Evolutionary conservation across 1,140 invertebrate species (phyloP).

Genomic region (Drosophila chauvacae): DNA sequence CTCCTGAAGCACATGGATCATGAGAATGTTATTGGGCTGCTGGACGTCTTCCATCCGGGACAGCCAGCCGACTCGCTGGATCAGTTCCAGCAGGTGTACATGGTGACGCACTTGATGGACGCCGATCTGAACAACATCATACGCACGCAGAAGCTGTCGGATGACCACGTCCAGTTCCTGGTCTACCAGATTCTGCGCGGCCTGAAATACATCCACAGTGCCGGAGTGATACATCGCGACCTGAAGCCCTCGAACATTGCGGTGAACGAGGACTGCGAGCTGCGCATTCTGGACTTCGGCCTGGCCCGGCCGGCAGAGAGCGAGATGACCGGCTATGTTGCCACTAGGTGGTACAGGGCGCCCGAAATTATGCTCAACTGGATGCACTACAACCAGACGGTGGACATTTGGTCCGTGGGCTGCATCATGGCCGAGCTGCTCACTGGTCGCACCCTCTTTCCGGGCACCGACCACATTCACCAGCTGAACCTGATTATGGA

Average conservation of each 20-base stretch:
- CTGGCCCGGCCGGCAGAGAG: constrained; percentile 97
- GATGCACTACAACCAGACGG: constrained; percentile 99
- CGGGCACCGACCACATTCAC: constrained; percentile 99
- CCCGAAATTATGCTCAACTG: constrained; percentile 99
- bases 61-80: constrained; percentile 87
- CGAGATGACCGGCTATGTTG: constrained; percentile 99
- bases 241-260: constrained; percentile 99
- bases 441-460: constrained; percentile 96
- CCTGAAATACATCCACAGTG: constrained; percentile 99
- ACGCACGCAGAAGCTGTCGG: constrained; percentile 97
- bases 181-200: constrained; percentile 99
- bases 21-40: constrained; percentile 97
- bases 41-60: constrained; percentile 96
- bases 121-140: constrained; percentile 99
- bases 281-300: constrained; percentile 99
- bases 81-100: constrained; percentile 96
- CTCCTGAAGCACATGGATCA: constrained; percentile 99
- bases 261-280: constrained; percentile 99
- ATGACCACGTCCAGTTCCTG: constrained; percentile 99
- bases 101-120: constrained; percentile 99
- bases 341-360: constrained; percentile 96
- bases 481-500: constrained; percentile 98
- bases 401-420: constrained; percentile 99
- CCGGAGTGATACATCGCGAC: constrained; percentile 99
- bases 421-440: constrained; percentile 99